Evolutionary conservation across 2,888 invertebrate genomes (phyloP).

Genomic region (Caenorhabditis plicata): DNA sequence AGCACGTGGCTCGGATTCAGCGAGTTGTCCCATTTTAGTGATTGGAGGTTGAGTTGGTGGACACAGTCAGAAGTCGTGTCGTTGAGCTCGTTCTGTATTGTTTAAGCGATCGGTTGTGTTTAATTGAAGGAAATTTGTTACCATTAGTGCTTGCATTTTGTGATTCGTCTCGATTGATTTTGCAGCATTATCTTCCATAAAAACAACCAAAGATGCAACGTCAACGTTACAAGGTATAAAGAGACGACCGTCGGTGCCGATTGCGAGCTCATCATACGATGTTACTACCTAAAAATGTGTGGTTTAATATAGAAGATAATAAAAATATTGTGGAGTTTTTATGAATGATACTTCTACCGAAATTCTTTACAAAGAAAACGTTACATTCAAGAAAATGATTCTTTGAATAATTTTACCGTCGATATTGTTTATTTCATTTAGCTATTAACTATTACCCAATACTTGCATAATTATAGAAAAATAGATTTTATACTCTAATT

Average conservation of each 20-base stretch:
- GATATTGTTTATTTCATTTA: too few species aligned
- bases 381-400: too few species aligned
- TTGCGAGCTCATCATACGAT: slow-evolving; percentile 55
- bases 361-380: too few species aligned
- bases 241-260: slow-evolving; percentile 54
- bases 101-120: too few species aligned
- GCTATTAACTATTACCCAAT: too few species aligned
- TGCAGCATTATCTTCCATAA: slow-evolving; percentile 45
- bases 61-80: slow-evolving; percentile 16
- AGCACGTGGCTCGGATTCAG: slow-evolving; percentile 28
- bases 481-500: too few species aligned
- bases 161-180: slow-evolving; percentile 28
- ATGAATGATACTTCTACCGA: too few species aligned
- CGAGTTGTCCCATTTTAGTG: slow-evolving; percentile 33
- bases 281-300: slow-evolving; percentile 43
- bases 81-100: slow-evolving; percentile 29
- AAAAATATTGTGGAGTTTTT: too few species aligned
- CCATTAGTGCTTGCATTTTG: slow-evolving; percentile 31
- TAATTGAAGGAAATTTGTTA: too few species aligned
- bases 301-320: too few species aligned
- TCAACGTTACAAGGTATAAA: slow-evolving; percentile 63
- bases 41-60: slow-evolving; percentile 34
- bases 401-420: too few species aligned
- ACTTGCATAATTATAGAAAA: too few species aligned
- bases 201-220: slow-evolving; percentile 43